Base-by-base conservation (phyloP, 2,888 invertebrate genomes). In the Pachliopta kotzebuea region DNA sequence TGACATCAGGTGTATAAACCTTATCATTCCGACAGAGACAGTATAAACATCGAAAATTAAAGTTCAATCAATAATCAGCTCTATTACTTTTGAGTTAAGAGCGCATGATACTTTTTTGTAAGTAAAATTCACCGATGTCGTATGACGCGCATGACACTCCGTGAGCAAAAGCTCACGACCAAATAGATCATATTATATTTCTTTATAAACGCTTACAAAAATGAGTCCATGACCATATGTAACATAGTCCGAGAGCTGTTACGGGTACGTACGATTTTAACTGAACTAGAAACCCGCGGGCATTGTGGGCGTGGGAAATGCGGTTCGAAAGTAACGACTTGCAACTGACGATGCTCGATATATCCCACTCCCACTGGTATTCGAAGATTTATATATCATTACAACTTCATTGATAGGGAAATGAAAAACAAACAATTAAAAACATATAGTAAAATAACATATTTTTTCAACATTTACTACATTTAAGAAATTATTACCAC, bases 161-260 rank as follows among this genome's bases (percentile, higher is more conserved):
- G 81, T 78, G 83, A 77, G 82, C 81, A 80, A 85, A 84, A 84
- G 79, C 83, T 85, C 83, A 83, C 81, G 83, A 83, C 79, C 81
- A 66, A 77, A 78, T 80, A 79, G 77, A 77, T 77, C 78, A 78
- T 79, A 80, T 81, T 84, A 81, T 85, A 79, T 82, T 82, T 82
- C 80, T 85, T 81, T 85, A 80, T 83, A 84, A 82, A 82, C 76
- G 81, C 76, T 79, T 72, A 81, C 83, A 83, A 86, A 86, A 85
- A 85, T 84, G 83, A 82, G 79, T 72, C 72, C 85, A 86, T 77
- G 82, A 67, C 87, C 87, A 81, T 86, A 84, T 64, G 54, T 54
- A 58, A 62, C 60, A 4, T 60, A 26, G 55, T 29, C 59, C 42
- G 52, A 58, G 37, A 23, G 55, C 52, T 55, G 31, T n/a, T 60